Evolutionary conservation across 2,113 vertebrate species (phyloP).

Genomic region (Salminus brasiliensis): DNA sequence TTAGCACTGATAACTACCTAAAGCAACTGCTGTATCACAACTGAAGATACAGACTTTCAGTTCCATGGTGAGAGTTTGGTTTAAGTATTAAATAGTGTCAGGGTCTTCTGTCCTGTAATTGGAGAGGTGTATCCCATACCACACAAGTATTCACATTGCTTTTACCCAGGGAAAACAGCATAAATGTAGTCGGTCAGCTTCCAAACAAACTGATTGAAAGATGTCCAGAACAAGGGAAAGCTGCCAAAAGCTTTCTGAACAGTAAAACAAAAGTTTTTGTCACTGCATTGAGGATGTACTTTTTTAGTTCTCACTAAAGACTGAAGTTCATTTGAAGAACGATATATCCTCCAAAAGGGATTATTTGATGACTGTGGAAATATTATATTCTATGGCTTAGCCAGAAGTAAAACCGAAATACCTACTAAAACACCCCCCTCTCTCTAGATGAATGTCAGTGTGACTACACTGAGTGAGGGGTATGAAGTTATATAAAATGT

Average conservation of each 20-base stretch:
- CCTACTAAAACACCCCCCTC: neutral
- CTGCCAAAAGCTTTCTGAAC: neutral
- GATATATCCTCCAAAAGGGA: neutral
- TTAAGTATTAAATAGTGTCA: neutral
- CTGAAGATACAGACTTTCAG: conserved; percentile 26
- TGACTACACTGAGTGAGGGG: neutral
- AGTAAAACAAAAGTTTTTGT: neutral
- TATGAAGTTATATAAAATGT: neutral
- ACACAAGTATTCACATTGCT: conserved; percentile 29
- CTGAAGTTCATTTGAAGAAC: neutral
- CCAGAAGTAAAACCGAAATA: conserved; percentile 9
- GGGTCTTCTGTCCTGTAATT: neutral
- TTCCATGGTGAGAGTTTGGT: neutral
- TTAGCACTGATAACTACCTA: conserved; percentile 37
- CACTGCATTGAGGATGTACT: neutral
- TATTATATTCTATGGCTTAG: neutral
- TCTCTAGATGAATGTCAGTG: neutral
- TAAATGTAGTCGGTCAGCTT: neutral
- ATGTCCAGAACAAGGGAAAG: neutral
- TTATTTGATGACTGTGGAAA: conserved; percentile 8
- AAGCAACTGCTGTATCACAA: conserved; percentile 40
- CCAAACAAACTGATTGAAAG: neutral
- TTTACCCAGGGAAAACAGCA: neutral
- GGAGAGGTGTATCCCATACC: neutral
- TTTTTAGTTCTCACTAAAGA: neutral